These are phyloP conservation scores for Zygothrica quintamaculata DNA, from an alignment of 2,888 invertebrate genomes.

Conservation along the genomic window DNA sequence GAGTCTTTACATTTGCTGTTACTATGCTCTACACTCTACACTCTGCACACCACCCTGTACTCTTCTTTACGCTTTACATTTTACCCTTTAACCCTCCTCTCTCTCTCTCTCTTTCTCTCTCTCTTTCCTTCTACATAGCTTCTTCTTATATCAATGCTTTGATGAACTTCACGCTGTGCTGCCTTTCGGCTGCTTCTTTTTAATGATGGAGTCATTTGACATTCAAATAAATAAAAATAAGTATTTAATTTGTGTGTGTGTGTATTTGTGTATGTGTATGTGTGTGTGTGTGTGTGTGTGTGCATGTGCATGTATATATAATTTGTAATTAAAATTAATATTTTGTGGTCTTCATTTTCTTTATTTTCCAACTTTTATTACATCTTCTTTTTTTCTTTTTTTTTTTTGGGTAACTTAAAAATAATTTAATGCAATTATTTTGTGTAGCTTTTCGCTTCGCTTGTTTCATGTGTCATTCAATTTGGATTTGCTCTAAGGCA, in stretches of 20 bases:
- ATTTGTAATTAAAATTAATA: constrained; percentile 79
- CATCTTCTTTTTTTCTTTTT: constrained; percentile 23
- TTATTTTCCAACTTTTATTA: no score
- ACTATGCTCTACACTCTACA: constrained; percentile 20
- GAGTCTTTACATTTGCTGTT: constrained; percentile 14
- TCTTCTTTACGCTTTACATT: no score
- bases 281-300: no score
- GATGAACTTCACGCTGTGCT: constrained; percentile 70
- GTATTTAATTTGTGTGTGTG: no score
- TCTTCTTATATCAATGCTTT: no score
- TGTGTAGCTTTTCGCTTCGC: constrained; percentile 46
- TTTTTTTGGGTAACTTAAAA: constrained; percentile 28
- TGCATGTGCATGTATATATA: no score
- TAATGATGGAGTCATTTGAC: constrained; percentile 23
- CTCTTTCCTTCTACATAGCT: no score
- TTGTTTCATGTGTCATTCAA: constrained; percentile 64
- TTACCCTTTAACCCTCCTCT: no score
- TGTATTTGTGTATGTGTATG: no score
- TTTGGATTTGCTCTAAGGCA: no score
- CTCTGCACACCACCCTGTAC: no score
- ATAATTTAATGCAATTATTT: constrained; percentile 57
- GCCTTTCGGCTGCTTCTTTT: constrained; percentile 34
- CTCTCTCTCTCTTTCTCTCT: no score
- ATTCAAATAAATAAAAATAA: constrained; percentile 40
- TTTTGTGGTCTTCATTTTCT: constrained; percentile 43